A percentile compares a stretch with the other conserved stretches of the same genome.
Conservation (phyloP, 2,888 invertebrate species). For the Sarcophaga rosellei region DNA sequence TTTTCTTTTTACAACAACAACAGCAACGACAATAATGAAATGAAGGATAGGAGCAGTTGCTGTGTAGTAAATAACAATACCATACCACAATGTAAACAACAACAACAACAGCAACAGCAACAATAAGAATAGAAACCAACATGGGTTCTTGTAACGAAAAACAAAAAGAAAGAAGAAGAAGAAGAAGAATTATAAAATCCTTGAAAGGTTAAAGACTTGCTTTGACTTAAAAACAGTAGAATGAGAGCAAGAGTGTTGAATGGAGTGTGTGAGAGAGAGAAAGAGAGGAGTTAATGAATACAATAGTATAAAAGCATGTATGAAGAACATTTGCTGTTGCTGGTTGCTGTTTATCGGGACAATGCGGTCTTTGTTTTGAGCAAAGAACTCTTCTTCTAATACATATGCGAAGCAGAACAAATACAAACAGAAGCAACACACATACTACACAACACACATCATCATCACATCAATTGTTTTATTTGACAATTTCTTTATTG, state of each 20-base stretch:
- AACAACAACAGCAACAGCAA: conserved; percentile 14
- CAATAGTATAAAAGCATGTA: too few relatives aligned
- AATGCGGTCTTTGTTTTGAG: conserved; percentile 41
- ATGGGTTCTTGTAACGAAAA: background rate
- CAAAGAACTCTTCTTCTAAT: conserved; percentile 47
- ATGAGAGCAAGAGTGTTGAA: background rate
- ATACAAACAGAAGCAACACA: background rate
- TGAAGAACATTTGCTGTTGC: background rate
- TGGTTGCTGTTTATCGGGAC: conserved; percentile 19
- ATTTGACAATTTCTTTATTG: conserved; percentile 1
- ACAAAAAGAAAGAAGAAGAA: conserved; percentile 15
- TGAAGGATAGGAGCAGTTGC: background rate
- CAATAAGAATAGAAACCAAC: conserved; percentile 6
- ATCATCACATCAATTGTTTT: too few relatives aligned
- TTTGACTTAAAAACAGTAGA: too few relatives aligned
- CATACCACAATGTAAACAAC: conserved; percentile 1
- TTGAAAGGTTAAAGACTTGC: conserved; percentile 74
- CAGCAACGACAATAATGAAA: background rate
- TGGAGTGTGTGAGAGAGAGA: background rate
- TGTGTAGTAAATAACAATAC: background rate
- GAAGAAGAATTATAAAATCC: conserved; percentile 69
- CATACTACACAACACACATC: background rate
- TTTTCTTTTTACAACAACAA: background rate
- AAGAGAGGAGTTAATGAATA: conserved; percentile 5
- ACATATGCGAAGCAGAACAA: background rate